A percentile compares a stretch with the other conserved stretches of the same genome.
phyloP scores from a whole-genome alignment of 2,797 vertebrate genomes.

The Halcyon badia region DNA sequence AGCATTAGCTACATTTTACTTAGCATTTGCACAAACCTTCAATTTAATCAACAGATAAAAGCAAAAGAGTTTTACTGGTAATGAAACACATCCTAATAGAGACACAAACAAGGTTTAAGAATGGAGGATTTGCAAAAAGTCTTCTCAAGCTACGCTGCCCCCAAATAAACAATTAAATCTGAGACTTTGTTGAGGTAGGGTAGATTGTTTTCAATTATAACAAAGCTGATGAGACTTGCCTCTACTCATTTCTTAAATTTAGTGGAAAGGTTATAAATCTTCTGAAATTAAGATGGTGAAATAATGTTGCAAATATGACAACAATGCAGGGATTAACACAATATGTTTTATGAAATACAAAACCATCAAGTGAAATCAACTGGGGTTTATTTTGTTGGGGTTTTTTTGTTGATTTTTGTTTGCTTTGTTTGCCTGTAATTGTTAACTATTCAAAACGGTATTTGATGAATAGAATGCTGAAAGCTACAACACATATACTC shows the following conservation, averaged over 20 bases:
- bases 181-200: background rate
- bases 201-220: background rate
- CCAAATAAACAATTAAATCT: background rate
- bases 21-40: background rate
- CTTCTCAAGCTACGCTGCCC: background rate
- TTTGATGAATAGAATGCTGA: background rate
- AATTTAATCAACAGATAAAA: background rate
- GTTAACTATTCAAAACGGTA: background rate
- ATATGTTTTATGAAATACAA: background rate
- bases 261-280: background rate
- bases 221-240: background rate
- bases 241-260: background rate
- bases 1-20: background rate
- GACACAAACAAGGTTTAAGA: background rate
- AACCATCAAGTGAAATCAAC: background rate
- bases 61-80: background rate
- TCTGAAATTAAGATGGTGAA: background rate
- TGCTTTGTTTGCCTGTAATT: background rate
- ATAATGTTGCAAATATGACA: background rate
- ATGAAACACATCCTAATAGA: background rate
- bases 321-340: background rate
- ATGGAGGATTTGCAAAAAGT: background rate
- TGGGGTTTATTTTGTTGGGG: background rate
- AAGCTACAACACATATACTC: background rate
- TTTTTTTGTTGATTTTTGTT: background rate